Conservation (phyloP, 2,888 invertebrate species). For the Lasioglossum malachurum region DNA sequence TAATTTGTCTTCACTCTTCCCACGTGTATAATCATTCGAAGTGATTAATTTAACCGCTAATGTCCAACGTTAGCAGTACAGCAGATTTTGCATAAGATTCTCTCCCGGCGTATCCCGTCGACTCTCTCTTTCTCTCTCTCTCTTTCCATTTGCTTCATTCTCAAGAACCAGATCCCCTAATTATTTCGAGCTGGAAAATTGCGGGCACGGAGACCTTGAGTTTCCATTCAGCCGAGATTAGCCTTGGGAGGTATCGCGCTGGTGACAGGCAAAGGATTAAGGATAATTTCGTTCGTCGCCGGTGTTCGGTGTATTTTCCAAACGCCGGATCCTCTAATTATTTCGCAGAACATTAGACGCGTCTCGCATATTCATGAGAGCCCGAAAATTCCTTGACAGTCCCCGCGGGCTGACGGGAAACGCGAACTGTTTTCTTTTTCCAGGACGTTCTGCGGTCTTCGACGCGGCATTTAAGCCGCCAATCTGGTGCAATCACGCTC, state of each 20-base stretch:
- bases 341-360: background rate
- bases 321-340: slow-evolving; percentile 1
- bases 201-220: background rate
- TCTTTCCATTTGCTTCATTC: background rate
- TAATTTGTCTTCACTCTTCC: background rate
- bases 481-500: slow-evolving; percentile 33
- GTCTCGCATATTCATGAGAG: background rate
- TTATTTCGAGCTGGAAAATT: slow-evolving; percentile 13
- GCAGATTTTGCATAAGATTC: background rate
- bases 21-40: background rate
- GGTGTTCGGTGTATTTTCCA: slow-evolving; percentile 3
- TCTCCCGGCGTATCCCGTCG: background rate
- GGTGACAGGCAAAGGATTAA: slow-evolving; percentile 17
- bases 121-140: background rate
- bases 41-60: background rate
- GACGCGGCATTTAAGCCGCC: background rate
- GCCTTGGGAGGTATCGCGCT: background rate
- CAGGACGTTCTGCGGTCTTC: background rate
- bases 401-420: background rate
- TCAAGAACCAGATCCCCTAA: background rate
- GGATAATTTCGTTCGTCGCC: background rate
- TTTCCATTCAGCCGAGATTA: slow-evolving; percentile 17
- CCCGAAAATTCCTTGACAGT: background rate
- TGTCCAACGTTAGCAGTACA: background rate
- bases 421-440: background rate